Evolutionary conservation across 37 sponge, comb jelly and placozoan genomes (phyloP), one percentile per base, ranked within the genome.

Genomic region (Hormiphora californensis): DNA sequence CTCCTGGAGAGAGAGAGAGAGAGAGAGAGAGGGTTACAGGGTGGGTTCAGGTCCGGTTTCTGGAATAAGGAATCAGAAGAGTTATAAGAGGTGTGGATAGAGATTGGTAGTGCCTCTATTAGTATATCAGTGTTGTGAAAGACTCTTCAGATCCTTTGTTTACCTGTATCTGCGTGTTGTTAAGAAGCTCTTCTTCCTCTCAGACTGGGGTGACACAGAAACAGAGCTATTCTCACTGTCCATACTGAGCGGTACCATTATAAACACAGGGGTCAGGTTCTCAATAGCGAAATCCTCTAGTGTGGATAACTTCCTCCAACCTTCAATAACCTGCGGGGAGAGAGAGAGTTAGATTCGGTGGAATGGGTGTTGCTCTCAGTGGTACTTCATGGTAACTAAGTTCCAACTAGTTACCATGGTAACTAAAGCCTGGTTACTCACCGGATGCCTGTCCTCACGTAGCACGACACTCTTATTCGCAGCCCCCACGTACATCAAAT

Each of bases 151-250:
- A n/a, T n/a, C n/a, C n/a, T n/a, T n/a, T n/a, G n/a, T n/a, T 49
- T 49, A 17, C 81, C 81, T 27, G 81, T 73, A 73, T 28, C 81
- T 43, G 12, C 43, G 40, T 1, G 81, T 73, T 4, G 81, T 73
- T 4, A 73, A 46, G 46, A 73, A 73, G 46, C 81, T 73, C 38
- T 73, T 73, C 32, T 46, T 21, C 1, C 81, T 27, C 15, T 73
- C 81, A 8, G 81, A n/a, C 4, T 33, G 35, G 4, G 81, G 81
- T n/a, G n/a, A n/a, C n/a, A n/a, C n/a, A 40, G 39, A 36, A 28
- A 73, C 46, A 1, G 81, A 73, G 81, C 81, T 73, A 46, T 73
- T 43, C 43, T 73, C 81, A 46, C 46, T 43, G 81, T 73, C 81
- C 19, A 22, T 33, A 46, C 81, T 73, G 46, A 73, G 81, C 7